Evolutionary conservation across 2,888 invertebrate species (phyloP), one percentile per base, ranked within the genome.

Genomic region (Cloeon dipterum): DNA sequence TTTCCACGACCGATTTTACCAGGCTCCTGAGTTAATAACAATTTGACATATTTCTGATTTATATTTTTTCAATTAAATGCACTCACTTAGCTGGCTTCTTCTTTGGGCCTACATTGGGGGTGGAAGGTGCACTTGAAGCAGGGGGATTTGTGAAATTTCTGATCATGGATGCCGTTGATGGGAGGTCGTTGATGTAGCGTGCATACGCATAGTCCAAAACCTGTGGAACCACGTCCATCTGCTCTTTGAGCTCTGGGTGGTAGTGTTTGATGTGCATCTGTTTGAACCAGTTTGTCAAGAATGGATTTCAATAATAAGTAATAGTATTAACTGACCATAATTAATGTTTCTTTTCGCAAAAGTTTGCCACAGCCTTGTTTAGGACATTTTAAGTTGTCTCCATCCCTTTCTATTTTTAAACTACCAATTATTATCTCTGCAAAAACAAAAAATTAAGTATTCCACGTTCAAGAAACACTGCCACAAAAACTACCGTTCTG

Each of bases 201-300:
- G 83, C 82, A 44, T 77, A 77, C 0, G 86, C 85, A 41, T 86
- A 56, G 52, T 86, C 85, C 16, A 79, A 68, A 39, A 86, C 85
- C 55, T 85, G 85, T 1, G 85, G 83, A 1, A 83, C 81, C 1
- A 68, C 68, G 3, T 81, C 82, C 44, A 83, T 58, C 53, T 70
- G 70, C 52, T 76, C 72, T 2, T 70, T 68, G 40, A 78, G 65
- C 44, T 83, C 79, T 2, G 74, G 70, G 56, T 91, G 93, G 55
- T 91, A 91, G 54, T 93, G 89, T 50, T 91, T 91, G 29, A 91
- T 77, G 52, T 93, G 93, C 71, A 88, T 89, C 58, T 57, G 46
- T 26, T 44, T 43, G 23, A 32, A 38, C n/a, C n/a, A n/a, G n/a
- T n/a, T n/a, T n/a, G n/a, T n/a, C n/a, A n/a, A n/a, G n/a, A n/a